Evolutionary conservation across 2,888 invertebrate species (phyloP).

Genomic region (Eupithecia exiguata): DNA sequence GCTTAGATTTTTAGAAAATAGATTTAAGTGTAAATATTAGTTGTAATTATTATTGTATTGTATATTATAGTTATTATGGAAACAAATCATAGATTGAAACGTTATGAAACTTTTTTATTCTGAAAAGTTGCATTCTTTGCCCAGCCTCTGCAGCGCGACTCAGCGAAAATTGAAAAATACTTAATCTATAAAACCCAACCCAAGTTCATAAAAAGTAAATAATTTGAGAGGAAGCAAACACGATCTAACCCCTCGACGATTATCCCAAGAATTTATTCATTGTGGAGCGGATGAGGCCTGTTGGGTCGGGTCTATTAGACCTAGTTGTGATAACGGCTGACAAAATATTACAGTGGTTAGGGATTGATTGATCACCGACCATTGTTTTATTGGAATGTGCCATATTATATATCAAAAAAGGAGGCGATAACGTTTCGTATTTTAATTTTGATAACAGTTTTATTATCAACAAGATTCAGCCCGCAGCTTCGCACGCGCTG

Average conservation of each 20-base stretch:
- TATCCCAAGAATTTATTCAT: constrained; percentile 44
- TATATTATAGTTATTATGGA: no score
- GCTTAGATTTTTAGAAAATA: no score
- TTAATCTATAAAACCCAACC: background rate
- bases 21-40: no score
- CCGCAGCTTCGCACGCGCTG: no score
- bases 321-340: constrained; percentile 66
- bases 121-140: no score
- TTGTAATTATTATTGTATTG: no score
- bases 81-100: no score
- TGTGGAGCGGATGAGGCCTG: constrained; percentile 61
- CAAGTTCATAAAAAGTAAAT: constrained; percentile 12
- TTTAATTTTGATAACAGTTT: background rate
- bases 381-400: constrained; percentile 33
- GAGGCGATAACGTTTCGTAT: background rate
- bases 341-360: constrained; percentile 66
- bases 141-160: no score
- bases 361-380: constrained; percentile 48
- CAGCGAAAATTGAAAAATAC: background rate
- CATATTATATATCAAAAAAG: background rate
- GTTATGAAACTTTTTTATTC: no score
- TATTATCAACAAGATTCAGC: no score
- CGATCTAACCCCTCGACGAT: constrained; percentile 27
- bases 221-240: constrained; percentile 30
- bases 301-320: constrained; percentile 64